phyloP scores from a whole-genome alignment of 2,888 invertebrate genomes.

The Acanthopleura granulata region DNA sequence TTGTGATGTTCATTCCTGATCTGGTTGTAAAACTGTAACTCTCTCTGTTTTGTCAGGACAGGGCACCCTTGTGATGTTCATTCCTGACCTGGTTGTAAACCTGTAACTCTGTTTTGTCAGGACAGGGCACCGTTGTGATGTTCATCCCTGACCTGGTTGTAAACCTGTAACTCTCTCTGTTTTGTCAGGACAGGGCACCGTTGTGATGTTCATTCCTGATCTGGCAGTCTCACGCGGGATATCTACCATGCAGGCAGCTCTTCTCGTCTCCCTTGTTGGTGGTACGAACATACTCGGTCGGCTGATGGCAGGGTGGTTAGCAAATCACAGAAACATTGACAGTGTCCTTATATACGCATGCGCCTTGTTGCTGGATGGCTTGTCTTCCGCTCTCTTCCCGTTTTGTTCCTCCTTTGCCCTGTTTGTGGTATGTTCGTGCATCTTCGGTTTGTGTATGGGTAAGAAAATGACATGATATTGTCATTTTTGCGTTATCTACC shows the following conservation, averaged over 20 bases:
- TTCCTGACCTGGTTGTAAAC: constrained; percentile 55
- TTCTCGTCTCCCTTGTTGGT: constrained; percentile 61
- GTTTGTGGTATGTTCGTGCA: constrained; percentile 42
- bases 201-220: constrained; percentile 56
- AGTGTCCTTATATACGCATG: constrained; percentile 50
- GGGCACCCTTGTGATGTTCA: constrained; percentile 41
- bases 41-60: neutral
- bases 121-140: constrained; percentile 34
- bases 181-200: neutral
- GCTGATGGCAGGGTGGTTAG: constrained; percentile 49
- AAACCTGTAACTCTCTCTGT: neutral
- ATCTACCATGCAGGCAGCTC: constrained; percentile 45
- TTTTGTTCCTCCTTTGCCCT: constrained; percentile 45
- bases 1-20: constrained; percentile 56
- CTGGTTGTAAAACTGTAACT: constrained; percentile 38
- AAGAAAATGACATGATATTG: too few species aligned
- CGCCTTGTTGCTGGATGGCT: constrained; percentile 47
- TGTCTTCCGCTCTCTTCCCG: constrained; percentile 47
- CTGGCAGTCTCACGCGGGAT: constrained; percentile 52
- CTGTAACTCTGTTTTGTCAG: neutral
- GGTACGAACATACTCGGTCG: constrained; percentile 57
- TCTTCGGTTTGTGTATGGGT: constrained; percentile 65
- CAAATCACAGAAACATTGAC: constrained; percentile 46
- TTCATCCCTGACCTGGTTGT: constrained; percentile 59
- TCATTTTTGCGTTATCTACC: too few species aligned